Evolutionary conservation across 2,113 vertebrate genomes (phyloP), one percentile per base, ranked within the genome.

Genomic region (Athene cunicularia): DNA sequence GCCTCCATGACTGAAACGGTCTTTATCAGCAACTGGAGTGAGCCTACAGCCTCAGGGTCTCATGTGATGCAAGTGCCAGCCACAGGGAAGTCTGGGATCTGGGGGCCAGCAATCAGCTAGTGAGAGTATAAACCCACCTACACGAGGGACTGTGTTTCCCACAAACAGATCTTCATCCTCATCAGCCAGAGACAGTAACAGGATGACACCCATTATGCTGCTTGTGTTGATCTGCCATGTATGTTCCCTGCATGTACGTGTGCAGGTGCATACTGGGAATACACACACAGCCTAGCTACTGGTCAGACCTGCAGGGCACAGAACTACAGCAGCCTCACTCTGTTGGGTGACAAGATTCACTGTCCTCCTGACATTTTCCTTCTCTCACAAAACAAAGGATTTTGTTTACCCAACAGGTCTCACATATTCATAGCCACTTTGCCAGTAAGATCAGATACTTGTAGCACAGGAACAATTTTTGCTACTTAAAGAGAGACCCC

Each of bases 1-100:
- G 5, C 33, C 4, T 55, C 37, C 2, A 0, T 15, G 14, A 32
- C 11, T 12, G 18, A 66, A 23, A 28, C 16, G 26, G 27, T 45
- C 32, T 53, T 15, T 28, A 21, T 21, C 20, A 8, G 23, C 23
- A 81, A 27, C 21, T 35, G 17, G 21, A 43, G 17, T 4, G 5
- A 59, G 37, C 9, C 50, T 43, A 26, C 59, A 59, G 45, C 21
- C 18, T 27, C 32, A 22, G 16, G 19, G 67, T 12, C 43, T 81
- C 43, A 8, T 9, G 15, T 2, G 14, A 59, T 9, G 12, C 58
- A 56, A 23, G 24, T 64, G 28, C 7, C n/a, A 64, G 22, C 12
- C 47, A 88, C 39, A 30, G 24, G 6, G n/a, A 49, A 64, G 24
- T n/a, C 75, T 56, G 24, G 30, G 20, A 80, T n/a, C 15, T 24